Base-by-base conservation (phyloP, 2,888 invertebrate genomes). In the Harpagoxenus sublaevis region DNA sequence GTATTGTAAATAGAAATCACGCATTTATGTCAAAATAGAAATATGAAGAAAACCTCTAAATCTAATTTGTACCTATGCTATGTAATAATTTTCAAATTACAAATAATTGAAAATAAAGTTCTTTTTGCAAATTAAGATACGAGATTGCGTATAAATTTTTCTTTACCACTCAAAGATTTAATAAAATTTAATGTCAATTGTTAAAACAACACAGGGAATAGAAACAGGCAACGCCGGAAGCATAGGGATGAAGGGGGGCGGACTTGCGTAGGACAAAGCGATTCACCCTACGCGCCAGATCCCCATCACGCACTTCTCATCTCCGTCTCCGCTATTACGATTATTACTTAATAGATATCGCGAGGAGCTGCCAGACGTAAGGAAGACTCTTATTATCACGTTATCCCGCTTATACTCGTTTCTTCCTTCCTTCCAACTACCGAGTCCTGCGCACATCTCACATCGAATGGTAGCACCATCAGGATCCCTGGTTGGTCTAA, bases 331-430 rank as follows among this genome's bases (percentile, higher is more conserved):
- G 42, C 84, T 84, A 82, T 88, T 86, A 73, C 78, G 89, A 92
- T 91, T 88, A 91, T 91, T 89, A 85, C 88, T 86, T 88, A 85
- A 89, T 89, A 91, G 90, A 88, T 86, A 87, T 84, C 70, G 73
- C 81, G 70, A 60, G 74, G 51, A 86, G 83, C 60, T 23, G 86
- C 62, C 81, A 62, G 65, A 62, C 65, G 18, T 35, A 71, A 48
- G 42, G 42, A 60, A 77, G 77, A 62, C 53, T 70, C 66, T 87
- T 68, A 87, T 87, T 74, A 87, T 87, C 86, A 42, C 66, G 66
- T 57, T 77, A 73, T 73, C 51, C 53, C 66, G 35, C 35, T 65
- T 23, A 23, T 23, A 77, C 35, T 48, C n/a, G 60, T 39, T 23
- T 45, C 48, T 70, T 79, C 57, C 18, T 73, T 48, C 60, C 60